Evolutionary conservation across 2,888 invertebrate species (phyloP).

Genomic region (Sarcophaga variegata): DNA sequence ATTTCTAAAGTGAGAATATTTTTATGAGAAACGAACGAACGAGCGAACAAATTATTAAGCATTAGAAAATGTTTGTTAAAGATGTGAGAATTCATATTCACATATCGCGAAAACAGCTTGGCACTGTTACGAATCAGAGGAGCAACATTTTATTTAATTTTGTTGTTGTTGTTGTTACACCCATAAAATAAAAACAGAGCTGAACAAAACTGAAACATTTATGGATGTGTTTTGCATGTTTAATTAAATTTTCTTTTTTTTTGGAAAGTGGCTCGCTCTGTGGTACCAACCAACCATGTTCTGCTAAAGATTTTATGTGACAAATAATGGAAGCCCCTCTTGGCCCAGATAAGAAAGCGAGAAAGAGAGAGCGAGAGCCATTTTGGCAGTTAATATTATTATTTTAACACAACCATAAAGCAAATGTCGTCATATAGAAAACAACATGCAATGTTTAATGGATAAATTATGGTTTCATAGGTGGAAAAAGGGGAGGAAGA

Average conservation of each 20-base stretch:
- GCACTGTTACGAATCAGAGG: not conserved
- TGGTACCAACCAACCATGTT: not conserved
- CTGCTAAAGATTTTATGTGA: conserved; percentile 32
- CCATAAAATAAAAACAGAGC: conserved; percentile 49
- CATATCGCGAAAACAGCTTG: not conserved
- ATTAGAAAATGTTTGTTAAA: not conserved
- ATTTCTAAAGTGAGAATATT: not conserved
- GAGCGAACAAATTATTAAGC: not conserved
- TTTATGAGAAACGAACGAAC: conserved; percentile 5
- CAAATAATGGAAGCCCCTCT: conserved; percentile 35
- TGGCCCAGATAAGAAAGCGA: conserved; percentile 19
- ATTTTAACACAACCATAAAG: conserved; percentile 42
- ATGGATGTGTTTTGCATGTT: conserved; percentile 68
- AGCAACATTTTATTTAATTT: not conserved
- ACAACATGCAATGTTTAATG: not conserved
- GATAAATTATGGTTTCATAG: not conserved
- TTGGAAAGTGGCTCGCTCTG: conserved; percentile 23
- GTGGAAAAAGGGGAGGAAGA: not conserved
- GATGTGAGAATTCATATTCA: not conserved
- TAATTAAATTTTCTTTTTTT: conserved; percentile 64
- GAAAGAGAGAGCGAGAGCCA: conserved; percentile 9
- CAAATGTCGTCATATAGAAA: conserved; percentile 19
- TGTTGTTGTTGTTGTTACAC: conserved; percentile 41
- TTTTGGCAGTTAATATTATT: conserved; percentile 49
- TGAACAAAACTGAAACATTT: conserved; percentile 31